Percentiles rank a stretch among this genome's conserved stretches.
phyloP scores from a whole-genome alignment of 1,140 invertebrate species.

The Papilio glaucus region DNA sequence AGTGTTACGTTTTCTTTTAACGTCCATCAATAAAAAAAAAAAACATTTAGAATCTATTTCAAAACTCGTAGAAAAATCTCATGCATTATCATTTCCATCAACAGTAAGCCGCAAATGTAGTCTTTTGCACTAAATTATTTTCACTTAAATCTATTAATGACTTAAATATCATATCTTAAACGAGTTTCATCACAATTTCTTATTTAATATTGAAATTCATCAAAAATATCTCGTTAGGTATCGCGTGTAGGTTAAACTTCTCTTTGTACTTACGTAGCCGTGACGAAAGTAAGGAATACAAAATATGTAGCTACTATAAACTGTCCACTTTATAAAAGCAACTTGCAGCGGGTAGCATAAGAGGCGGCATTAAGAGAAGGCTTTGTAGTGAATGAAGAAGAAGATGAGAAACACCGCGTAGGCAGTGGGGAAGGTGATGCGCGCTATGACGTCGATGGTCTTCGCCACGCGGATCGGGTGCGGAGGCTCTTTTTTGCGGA shows the following conservation, averaged over 20 bases:
- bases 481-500: conserved; percentile 94
- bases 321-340: conserved; percentile 61
- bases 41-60: conserved; percentile 62
- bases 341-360: conserved; percentile 51
- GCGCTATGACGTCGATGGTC: conserved; percentile 96
- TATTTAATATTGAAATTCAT: conserved; percentile 61
- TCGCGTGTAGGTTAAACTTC: conserved; percentile 55
- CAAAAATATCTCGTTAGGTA: conserved; percentile 63
- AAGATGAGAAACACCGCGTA: conserved; percentile 96
- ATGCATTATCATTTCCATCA: conserved; percentile 42
- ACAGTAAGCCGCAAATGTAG: conserved; percentile 52
- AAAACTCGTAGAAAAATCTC: conserved; percentile 68
- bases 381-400: conserved; percentile 96
- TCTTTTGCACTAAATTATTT: conserved; percentile 44
- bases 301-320: conserved; percentile 60
- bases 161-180: conserved; percentile 53
- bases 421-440: conserved; percentile 95
- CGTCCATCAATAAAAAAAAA: conserved; percentile 36
- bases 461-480: conserved; percentile 96
- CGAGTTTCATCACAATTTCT: conserved; percentile 63
- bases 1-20: conserved; percentile 47
- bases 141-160: conserved; percentile 48
- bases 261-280: conserved; percentile 53
- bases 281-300: conserved; percentile 60
- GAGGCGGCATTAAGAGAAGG: conserved; percentile 85